Percentiles rank a stretch among this genome's conserved stretches.
Conservation (phyloP, 2,113 vertebrate species). For the Pseudolaguvia tuberculata region DNA sequence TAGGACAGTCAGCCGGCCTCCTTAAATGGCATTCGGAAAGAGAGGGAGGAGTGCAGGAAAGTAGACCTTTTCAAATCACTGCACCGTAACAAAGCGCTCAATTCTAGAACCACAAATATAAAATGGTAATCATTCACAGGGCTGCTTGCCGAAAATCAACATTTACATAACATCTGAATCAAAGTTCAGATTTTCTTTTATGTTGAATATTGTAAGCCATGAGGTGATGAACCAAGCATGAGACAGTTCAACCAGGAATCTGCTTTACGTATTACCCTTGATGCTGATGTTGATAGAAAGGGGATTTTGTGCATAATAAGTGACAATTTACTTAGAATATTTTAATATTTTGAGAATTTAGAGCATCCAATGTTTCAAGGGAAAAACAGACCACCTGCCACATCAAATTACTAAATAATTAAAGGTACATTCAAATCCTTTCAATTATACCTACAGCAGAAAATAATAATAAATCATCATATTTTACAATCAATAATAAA, state of each 20-base stretch:
- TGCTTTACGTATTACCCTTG: no score
- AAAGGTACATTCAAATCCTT: no score
- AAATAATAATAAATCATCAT: no score
- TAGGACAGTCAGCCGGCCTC: constrained; percentile 42
- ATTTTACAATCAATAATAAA: no score
- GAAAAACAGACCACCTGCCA: no score
- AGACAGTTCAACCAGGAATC: background rate
- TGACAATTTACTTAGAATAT: no score
- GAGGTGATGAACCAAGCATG: background rate
- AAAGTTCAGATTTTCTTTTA: background rate
- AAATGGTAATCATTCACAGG: background rate
- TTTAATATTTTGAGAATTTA: no score
- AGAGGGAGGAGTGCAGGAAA: constrained; percentile 17
- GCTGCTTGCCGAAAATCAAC: constrained; percentile 1
- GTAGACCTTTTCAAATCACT: constrained; percentile 11
- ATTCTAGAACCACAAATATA: constrained; percentile 20
- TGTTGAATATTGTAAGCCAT: background rate
- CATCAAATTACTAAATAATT: no score
- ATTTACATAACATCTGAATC: constrained; percentile 19
- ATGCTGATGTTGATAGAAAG: no score
- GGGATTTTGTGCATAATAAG: no score
- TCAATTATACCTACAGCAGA: no score
- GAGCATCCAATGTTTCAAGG: no score
- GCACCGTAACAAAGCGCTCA: constrained; percentile 11
- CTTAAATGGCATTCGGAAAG: constrained; percentile 26